phyloP scores from a whole-genome alignment of 2,113 vertebrate species.

The Seriola dumerili region DNA sequence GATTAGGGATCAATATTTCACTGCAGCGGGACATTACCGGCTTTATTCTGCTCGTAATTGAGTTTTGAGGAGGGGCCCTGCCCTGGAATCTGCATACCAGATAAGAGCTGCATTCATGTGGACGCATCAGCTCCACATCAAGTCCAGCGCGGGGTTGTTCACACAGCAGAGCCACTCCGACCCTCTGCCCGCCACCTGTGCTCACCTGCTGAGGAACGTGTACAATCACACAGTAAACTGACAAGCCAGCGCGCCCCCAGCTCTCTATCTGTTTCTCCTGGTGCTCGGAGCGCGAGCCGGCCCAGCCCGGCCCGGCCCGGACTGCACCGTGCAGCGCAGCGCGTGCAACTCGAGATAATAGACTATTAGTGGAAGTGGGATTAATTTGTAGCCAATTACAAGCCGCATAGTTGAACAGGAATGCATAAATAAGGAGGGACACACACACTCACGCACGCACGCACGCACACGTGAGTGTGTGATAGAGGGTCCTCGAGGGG shows the following conservation, averaged over 20 bases:
- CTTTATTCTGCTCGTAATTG: slow-evolving; percentile 84
- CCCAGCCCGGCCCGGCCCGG: slow-evolving; percentile 1
- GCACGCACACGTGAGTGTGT: background rate
- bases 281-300: slow-evolving; percentile 1
- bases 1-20: slow-evolving; percentile 87
- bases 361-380: slow-evolving; percentile 88
- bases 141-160: slow-evolving; percentile 18
- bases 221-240: background rate
- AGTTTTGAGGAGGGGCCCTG: slow-evolving; percentile 77
- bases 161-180: no score
- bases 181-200: background rate
- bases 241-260: background rate
- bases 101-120: slow-evolving; percentile 66
- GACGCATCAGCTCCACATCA: slow-evolving; percentile 51
- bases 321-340: slow-evolving; percentile 63
- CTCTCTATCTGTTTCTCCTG: slow-evolving; percentile 29
- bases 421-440: slow-evolving; percentile 85
- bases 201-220: background rate
- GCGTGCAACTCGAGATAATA: slow-evolving; percentile 83
- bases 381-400: slow-evolving; percentile 95
- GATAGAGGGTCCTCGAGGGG: slow-evolving; percentile 75
- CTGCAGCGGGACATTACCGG: slow-evolving; percentile 79
- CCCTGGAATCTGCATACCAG: slow-evolving; percentile 80
- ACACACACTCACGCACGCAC: background rate
- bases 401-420: slow-evolving; percentile 86